Evolutionary conservation across 1,140 invertebrate species (phyloP).

Genomic region (Drosophila mayri): DNA sequence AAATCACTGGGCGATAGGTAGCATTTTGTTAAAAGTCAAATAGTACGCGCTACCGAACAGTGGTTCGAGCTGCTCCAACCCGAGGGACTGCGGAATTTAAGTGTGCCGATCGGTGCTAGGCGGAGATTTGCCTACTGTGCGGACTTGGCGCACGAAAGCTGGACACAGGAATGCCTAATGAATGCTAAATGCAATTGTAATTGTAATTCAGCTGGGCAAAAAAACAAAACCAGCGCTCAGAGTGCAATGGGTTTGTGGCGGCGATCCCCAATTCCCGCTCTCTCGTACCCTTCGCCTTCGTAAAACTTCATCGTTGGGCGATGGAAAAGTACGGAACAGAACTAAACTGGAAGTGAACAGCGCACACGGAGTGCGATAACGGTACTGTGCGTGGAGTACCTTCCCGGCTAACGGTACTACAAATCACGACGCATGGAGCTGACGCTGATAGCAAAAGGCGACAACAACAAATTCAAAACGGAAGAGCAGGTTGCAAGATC

Average conservation of each 20-base stretch:
- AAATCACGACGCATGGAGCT: slow-evolving; percentile 56
- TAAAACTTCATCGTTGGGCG: slow-evolving; percentile 36
- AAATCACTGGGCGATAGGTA: slow-evolving; percentile 44
- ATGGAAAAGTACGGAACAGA: slow-evolving; percentile 64
- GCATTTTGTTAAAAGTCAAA: slow-evolving; percentile 64
- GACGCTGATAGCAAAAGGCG: slow-evolving; percentile 45
- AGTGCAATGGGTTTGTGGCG: no score
- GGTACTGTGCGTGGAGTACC: slow-evolving; percentile 70
- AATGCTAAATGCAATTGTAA: slow-evolving; percentile 42
- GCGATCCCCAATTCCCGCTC: no score
- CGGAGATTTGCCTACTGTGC: slow-evolving; percentile 12
- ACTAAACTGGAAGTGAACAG: slow-evolving; percentile 29
- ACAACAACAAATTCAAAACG: slow-evolving; percentile 22
- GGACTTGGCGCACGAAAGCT: slow-evolving; percentile 4
- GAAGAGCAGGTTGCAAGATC: neutral
- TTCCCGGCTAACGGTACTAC: slow-evolving; percentile 36
- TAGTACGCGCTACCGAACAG: slow-evolving; percentile 52
- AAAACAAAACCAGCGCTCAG: no score
- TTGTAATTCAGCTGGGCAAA: slow-evolving; percentile 38
- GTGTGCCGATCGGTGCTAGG: slow-evolving; percentile 1
- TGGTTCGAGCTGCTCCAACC: neutral
- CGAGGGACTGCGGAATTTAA: neutral
- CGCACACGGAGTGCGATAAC: slow-evolving; percentile 55
- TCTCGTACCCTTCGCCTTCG: slow-evolving; percentile 27
- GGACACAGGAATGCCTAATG: slow-evolving; percentile 31